Base-by-base conservation (phyloP, 2,888 invertebrate species). In the Acanthosoma haemorrhoidale region DNA sequence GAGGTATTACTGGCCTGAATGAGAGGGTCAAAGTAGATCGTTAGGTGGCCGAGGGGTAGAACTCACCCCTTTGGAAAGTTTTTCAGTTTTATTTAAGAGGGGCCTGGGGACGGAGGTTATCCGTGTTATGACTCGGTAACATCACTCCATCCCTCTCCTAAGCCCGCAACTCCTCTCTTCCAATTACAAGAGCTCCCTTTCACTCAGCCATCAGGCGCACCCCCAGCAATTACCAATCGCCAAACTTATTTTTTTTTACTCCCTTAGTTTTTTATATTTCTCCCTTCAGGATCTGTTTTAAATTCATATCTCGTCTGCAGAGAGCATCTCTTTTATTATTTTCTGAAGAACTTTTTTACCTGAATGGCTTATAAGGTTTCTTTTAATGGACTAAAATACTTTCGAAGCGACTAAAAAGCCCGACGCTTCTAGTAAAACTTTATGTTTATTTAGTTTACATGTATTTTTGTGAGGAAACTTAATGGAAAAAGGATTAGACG, bases 111-210 rank as follows among this genome's bases (percentile, higher is more conserved):
- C n/a, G 51, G 51, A 25, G 43, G 21, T 51, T 51, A 51, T 51
- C 51, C 51, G 51, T 51, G 51, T 51, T 51, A 51, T 51, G 51
- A 51, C 51, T 51, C 29, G 21, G 51, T 51, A 51, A 51, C 51
- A 13, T 13, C 51, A 25, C 51, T 25, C 25, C n/a, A 6, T n/a
- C 8, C 25, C 25, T 1, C 13, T 11, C 21, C 43, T 21, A 51
- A 25, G 21, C n/a, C n/a, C n/a, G n/a, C n/a, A n/a, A n/a, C 51
- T n/a, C 25, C 51, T 21, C 51, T 51, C 51, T 51, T 51, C 51
- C 51, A 51, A 51, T 51, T 51, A 51, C 29, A n/a, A n/a, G 51
- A 25, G n/a, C 29, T 25, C 51, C n/a, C 25, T 51, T 51, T 51
- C 51, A n/a, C n/a, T n/a, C n/a, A n/a, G n/a, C n/a, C n/a, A n/a